phyloP scores from a whole-genome alignment of 2,797 vertebrate species.

The Coluber constrictor region DNA sequence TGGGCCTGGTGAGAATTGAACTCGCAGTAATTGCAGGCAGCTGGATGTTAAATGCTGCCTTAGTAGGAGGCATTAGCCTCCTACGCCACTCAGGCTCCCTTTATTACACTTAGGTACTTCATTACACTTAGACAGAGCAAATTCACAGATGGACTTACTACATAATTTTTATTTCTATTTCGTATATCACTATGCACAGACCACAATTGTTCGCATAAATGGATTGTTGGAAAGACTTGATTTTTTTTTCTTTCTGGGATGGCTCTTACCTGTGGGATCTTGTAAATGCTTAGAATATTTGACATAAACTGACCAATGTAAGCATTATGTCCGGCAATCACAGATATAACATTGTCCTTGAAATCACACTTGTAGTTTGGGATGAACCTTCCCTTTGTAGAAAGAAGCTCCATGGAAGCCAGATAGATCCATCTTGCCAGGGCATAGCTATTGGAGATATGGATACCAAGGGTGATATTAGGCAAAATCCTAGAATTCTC shows the following conservation, averaged over 20 bases:
- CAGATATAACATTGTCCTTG: background rate
- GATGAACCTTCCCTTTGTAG: background rate
- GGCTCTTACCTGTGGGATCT: background rate
- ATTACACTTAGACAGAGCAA: background rate
- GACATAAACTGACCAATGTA: background rate
- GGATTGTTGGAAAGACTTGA: background rate
- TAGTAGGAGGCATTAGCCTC: no score
- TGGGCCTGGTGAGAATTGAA: no score
- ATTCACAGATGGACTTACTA: background rate
- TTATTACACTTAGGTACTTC: no score
- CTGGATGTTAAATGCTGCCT: no score
- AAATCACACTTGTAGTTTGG: background rate
- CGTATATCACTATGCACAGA: background rate
- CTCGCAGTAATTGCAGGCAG: no score
- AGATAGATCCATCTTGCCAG: background rate
- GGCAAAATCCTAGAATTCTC: no score
- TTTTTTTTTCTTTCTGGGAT: no score
- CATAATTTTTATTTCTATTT: background rate
- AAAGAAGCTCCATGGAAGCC: background rate
- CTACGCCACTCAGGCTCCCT: no score
- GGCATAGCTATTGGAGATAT: background rate
- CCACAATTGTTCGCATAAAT: background rate
- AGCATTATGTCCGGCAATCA: background rate
- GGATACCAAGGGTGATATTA: background rate
- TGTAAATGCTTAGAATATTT: background rate